Evolutionary conservation across 1,140 invertebrate genomes (phyloP).

Genomic region (Mya arenaria): DNA sequence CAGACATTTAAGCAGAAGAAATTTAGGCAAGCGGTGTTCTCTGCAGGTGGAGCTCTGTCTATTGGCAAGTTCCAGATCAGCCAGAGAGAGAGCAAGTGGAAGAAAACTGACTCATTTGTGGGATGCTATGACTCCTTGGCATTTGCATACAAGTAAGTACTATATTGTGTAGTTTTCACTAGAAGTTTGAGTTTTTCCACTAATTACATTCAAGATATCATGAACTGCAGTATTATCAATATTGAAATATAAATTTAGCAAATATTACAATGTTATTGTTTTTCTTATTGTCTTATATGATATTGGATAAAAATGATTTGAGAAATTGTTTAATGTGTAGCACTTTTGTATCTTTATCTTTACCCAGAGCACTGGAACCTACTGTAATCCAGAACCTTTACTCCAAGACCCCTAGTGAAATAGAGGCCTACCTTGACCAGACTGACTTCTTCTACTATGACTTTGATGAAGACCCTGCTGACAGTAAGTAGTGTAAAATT

Average conservation of each 20-base stretch:
- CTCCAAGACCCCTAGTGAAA: constrained; percentile 1
- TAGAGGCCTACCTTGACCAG: not conserved
- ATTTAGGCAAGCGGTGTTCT: constrained; percentile 9
- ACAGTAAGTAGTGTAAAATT: constrained; percentile 37
- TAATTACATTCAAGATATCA: too few relatives aligned
- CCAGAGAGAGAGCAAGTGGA: constrained; percentile 26
- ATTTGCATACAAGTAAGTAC: constrained; percentile 35
- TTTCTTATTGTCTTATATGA: too few relatives aligned
- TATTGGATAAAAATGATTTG: too few relatives aligned
- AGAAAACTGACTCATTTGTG: constrained; percentile 42
- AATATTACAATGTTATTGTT: too few relatives aligned
- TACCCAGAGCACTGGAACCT: constrained; percentile 26
- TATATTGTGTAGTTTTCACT: too few relatives aligned
- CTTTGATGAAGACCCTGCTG: constrained; percentile 45
- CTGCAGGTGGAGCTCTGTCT: constrained; percentile 28
- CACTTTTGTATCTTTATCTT: too few relatives aligned
- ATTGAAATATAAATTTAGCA: too few relatives aligned
- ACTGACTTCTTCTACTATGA: constrained; percentile 40
- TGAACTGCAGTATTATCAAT: too few relatives aligned
- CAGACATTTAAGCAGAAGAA: constrained; percentile 6
- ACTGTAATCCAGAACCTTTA: constrained; percentile 21
- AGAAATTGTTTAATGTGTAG: too few relatives aligned
- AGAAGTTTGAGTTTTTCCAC: too few relatives aligned
- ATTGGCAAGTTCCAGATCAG: constrained; percentile 51
- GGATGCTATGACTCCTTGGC: constrained; percentile 47